Base-by-base conservation (phyloP, 2,797 vertebrate species). In the Remorina albescens region DNA sequence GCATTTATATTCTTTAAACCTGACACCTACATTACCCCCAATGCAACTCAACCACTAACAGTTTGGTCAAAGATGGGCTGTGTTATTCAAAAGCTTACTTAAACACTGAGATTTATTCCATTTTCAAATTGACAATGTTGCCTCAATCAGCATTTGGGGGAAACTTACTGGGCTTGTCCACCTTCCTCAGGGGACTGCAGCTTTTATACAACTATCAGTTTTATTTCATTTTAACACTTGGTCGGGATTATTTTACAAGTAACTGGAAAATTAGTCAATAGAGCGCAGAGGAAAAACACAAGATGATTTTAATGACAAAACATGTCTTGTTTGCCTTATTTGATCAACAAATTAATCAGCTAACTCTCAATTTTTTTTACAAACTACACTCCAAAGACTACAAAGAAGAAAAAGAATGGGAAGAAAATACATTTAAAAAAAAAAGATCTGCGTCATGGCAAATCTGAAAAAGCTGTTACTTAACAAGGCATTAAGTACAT, bases 281-380 rank as follows among this genome's bases (percentile, higher is more conserved):
- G 15, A 36, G 16, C 41, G 41, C 6, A 46, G 23, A 34, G n/a
- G 30, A 54, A 21, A 66, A 54, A 70, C 47, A 34, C 42, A 49
- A 47, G 64, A 56, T 42, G 18, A 57, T 60, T 86, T 82, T 80
- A 74, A 80, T 74, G 59, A 76, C 50, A 74, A 79, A 37, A 68
- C n/a, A 70, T 51, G 57, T 64, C 68, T 65, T 73, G 63, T 71
- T 71, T 53, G 70, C 69, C 61, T 6, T 56, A 62, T 54, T 41
- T 60, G 39, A 67, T 54, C 71, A 74, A 58, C 72, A 71, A 63
- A 74, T 54, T 46, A 62, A 85, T 86, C 74, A 59, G 30, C 10
- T 44, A 59, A 76, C 44, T 80, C 39, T 25, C 8, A 5, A 60
- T 46, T 46, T 53, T 46, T 46, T 53, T 57, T 55, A 42, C 64